Evolutionary conservation across 1,140 invertebrate genomes (phyloP).

Genomic region (Sitophilus oryzae): DNA sequence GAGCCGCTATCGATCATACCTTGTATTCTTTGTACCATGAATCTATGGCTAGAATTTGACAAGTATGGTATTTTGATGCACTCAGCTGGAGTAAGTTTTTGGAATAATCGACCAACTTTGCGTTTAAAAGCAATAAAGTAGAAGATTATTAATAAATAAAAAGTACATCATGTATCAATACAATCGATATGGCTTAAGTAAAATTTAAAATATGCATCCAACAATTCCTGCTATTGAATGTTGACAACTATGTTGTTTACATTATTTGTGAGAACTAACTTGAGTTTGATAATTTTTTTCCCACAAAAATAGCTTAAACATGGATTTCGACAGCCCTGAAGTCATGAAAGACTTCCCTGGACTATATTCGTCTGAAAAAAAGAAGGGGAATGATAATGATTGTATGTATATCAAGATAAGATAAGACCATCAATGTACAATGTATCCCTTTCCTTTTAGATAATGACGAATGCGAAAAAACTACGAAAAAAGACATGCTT

Average conservation of each 20-base stretch:
- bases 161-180: too few relatives aligned
- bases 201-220: too few relatives aligned
- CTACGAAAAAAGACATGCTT: constrained; percentile 51
- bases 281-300: background rate
- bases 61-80: too few relatives aligned
- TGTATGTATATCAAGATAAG: constrained; percentile 56
- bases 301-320: constrained; percentile 37
- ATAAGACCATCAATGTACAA: constrained; percentile 19
- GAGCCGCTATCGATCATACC: too few relatives aligned
- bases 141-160: too few relatives aligned
- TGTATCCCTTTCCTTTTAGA: constrained; percentile 29
- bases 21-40: too few relatives aligned
- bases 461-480: constrained; percentile 44
- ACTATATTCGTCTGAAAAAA: constrained; percentile 69
- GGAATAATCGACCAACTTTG: too few relatives aligned
- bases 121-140: too few relatives aligned
- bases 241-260: background rate
- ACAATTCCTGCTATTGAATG: too few relatives aligned
- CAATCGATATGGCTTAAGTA: too few relatives aligned
- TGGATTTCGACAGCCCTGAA: constrained; percentile 88
- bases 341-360: constrained; percentile 87
- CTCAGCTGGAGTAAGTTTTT: too few relatives aligned
- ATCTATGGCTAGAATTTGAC: too few relatives aligned
- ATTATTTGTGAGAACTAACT: background rate
- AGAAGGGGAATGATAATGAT: constrained; percentile 74